Conservation (phyloP, 2,113 vertebrate genomes). For the Syngnathus typhle region DNA sequence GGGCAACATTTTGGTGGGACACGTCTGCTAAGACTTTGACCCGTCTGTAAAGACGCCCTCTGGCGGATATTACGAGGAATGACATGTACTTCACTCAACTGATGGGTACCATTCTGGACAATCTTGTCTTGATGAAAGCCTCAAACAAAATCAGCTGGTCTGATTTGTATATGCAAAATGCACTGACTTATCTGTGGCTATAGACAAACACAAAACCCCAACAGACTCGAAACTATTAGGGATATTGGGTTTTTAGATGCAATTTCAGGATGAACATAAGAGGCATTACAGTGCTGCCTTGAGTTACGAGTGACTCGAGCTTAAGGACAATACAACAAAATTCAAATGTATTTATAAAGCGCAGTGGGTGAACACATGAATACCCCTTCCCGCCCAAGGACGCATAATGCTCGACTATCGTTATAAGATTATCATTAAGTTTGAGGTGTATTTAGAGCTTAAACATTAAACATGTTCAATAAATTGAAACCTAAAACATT, state of each 20-base stretch:
- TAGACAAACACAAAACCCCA: background rate
- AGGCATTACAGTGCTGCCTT: too few relatives aligned
- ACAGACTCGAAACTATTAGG: background rate
- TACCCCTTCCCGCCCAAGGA: too few relatives aligned
- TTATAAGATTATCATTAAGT: too few relatives aligned
- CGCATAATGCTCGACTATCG: too few relatives aligned
- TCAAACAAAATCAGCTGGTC: constrained; percentile 67
- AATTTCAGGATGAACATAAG: background rate
- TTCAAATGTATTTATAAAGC: too few relatives aligned
- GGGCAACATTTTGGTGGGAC: background rate
- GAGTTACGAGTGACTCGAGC: too few relatives aligned
- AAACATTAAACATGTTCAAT: too few relatives aligned
- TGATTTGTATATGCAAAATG: constrained; percentile 51
- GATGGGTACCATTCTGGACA: background rate
- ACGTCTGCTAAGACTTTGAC: background rate
- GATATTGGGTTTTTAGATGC: background rate
- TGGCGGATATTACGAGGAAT: constrained; percentile 30
- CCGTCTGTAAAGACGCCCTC: background rate
- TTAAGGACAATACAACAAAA: too few relatives aligned
- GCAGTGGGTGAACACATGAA: too few relatives aligned
- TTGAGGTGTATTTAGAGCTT: too few relatives aligned
- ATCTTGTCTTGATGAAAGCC: constrained; percentile 12
- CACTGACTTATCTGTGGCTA: constrained; percentile 7
- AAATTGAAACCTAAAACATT: too few relatives aligned
- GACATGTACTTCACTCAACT: background rate